Conservation (phyloP, 2,888 invertebrate genomes). For the Taenaris catops region DNA sequence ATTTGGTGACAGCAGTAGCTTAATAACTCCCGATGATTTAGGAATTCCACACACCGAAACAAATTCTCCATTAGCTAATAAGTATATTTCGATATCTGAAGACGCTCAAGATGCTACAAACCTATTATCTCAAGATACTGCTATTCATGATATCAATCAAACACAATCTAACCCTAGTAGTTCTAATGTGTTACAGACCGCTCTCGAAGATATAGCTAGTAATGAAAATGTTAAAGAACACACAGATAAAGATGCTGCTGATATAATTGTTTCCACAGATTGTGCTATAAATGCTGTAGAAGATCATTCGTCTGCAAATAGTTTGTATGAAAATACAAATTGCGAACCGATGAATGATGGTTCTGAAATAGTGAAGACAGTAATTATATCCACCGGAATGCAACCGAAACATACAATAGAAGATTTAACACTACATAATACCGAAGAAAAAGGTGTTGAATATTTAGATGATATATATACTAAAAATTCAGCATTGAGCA, state of each 20-base stretch:
- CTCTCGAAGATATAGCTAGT: constrained; percentile 9
- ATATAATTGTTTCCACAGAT: neutral
- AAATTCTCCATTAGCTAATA: constrained; percentile 21
- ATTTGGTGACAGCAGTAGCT: constrained; percentile 64
- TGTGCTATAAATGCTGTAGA: neutral
- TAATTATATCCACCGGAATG: constrained; percentile 50
- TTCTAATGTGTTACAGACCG: constrained; percentile 19
- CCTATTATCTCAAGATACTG: constrained; percentile 41
- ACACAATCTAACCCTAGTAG: constrained; percentile 4
- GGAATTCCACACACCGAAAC: constrained; percentile 34
- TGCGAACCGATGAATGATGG: constrained; percentile 21
- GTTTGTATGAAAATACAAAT: constrained; percentile 19
- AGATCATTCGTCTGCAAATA: constrained; percentile 1
- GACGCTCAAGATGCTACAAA: constrained; percentile 57
- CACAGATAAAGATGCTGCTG: constrained; percentile 1
- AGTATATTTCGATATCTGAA: constrained; percentile 47
- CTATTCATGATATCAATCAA: constrained; percentile 23
- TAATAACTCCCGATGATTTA: constrained; percentile 66
- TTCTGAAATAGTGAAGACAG: constrained; percentile 40
- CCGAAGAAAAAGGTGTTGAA: constrained; percentile 2
- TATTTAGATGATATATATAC: neutral
- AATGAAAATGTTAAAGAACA: constrained; percentile 11
- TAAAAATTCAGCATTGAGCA: constrained; percentile 6
- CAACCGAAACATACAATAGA: constrained; percentile 32
- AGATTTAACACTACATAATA: constrained; percentile 9